phyloP scores from a whole-genome alignment of 2,888 invertebrate genomes.

The Hymenopus coronatus region DNA sequence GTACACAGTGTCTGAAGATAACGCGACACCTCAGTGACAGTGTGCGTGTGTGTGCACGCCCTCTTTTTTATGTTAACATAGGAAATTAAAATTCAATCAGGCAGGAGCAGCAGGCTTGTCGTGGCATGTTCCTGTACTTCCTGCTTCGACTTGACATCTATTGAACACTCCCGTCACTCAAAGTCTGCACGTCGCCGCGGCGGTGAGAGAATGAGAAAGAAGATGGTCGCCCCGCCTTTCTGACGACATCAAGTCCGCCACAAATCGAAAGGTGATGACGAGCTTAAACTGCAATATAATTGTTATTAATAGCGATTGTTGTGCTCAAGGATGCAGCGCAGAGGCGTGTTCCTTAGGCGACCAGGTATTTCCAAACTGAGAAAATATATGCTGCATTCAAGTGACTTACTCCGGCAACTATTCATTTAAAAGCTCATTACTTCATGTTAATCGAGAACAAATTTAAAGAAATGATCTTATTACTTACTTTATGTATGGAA shows the following conservation, averaged over 20 bases:
- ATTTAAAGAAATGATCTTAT: no score
- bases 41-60: neutral
- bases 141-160: conserved; percentile 18
- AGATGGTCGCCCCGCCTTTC: neutral
- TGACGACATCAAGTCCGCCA: neutral
- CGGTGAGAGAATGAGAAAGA: neutral
- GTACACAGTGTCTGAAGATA: conserved; percentile 7
- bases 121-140: neutral
- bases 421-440: no score
- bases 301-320: neutral
- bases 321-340: no score
- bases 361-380: no score
- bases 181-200: neutral
- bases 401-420: no score
- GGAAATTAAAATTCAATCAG: conserved; percentile 33
- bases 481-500: no score
- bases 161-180: conserved; percentile 26
- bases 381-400: no score
- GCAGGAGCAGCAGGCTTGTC: neutral
- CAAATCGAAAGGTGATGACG: neutral
- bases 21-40: neutral
- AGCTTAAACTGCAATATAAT: neutral
- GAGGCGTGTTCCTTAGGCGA: no score
- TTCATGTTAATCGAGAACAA: no score
- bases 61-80: conserved; percentile 13